These are phyloP conservation scores for Saturnia pavonia DNA, from an alignment of 2,888 invertebrate genomes.

Conservation along the genomic window DNA sequence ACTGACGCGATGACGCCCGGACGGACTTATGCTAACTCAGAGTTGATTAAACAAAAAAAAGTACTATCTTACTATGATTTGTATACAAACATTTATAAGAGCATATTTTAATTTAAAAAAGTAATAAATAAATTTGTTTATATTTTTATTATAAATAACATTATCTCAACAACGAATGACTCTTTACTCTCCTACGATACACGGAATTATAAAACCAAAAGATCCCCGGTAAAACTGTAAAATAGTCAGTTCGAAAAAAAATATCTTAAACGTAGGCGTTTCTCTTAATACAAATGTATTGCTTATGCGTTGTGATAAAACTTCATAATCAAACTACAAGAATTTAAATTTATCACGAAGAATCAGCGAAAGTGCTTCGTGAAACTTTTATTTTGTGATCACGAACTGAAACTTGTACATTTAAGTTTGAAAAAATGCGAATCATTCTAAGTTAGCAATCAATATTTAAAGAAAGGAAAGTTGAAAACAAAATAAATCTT, in stretches of 20 bases:
- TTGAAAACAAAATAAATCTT: constrained; percentile 59
- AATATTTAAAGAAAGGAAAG: constrained; percentile 71
- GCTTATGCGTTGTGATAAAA: not conserved
- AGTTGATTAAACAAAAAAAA: constrained; percentile 15
- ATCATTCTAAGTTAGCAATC: constrained; percentile 70
- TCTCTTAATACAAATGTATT: not conserved
- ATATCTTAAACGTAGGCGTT: too few relatives aligned
- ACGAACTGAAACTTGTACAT: constrained; percentile 73
- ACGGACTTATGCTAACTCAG: not conserved
- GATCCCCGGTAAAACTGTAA: too few relatives aligned
- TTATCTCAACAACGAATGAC: not conserved
- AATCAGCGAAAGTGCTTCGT: constrained; percentile 64
- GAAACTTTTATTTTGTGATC: constrained; percentile 74
- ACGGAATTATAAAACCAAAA: too few relatives aligned
- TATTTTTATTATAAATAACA: not conserved
- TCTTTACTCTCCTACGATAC: too few relatives aligned
- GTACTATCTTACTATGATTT: constrained; percentile 6
- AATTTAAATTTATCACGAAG: constrained; percentile 63
- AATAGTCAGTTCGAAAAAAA: too few relatives aligned
- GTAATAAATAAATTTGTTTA: too few relatives aligned
- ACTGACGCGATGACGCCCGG: constrained; percentile 51
- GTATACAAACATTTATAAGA: too few relatives aligned
- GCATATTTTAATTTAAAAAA: too few relatives aligned
- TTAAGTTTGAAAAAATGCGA: constrained; percentile 71
- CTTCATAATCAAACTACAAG: constrained; percentile 45